A percentile compares a stretch with the other conserved stretches of the same genome.
These are phyloP conservation scores for Aphis craccivora DNA, from an alignment of 1,140 invertebrate species.

Conservation along the genomic window DNA sequence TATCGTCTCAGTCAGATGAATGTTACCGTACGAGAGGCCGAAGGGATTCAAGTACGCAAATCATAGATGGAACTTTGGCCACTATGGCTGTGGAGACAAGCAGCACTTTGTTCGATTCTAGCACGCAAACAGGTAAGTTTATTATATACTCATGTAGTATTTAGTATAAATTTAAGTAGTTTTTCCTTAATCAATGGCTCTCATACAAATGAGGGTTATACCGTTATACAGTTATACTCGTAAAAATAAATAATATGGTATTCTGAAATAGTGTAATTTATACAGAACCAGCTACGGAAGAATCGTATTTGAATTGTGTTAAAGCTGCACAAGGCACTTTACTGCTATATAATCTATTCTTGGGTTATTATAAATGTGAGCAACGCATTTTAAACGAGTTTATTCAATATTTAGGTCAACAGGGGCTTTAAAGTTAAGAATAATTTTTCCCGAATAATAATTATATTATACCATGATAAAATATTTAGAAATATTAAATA, in stretches of 20 bases:
- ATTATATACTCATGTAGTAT: not conserved
- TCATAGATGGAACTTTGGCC: slow-evolving; percentile 88
- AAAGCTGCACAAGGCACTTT: not conserved
- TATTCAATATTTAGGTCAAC: not conserved
- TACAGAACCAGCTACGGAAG: not conserved
- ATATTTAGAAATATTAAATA: not conserved
- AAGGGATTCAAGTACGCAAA: slow-evolving; percentile 86
- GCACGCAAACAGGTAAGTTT: slow-evolving; percentile 87
- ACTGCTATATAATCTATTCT: not conserved
- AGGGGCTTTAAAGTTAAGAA: not conserved
- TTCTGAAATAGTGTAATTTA: not conserved
- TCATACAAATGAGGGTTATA: not conserved
- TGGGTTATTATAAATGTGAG: not conserved
- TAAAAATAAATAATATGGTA: not conserved
- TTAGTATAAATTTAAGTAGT: not conserved
- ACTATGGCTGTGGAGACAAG: slow-evolving; percentile 92
- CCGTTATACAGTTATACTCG: too few species aligned
- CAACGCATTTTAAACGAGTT: not conserved
- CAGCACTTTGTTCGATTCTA: slow-evolving; percentile 90
- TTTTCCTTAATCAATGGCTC: not conserved
- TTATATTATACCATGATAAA: not conserved
- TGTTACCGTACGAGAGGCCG: slow-evolving; percentile 74
- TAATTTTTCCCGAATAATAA: not conserved
- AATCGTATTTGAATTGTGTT: not conserved
- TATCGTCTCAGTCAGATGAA: slow-evolving; percentile 66